These are phyloP conservation scores for Nasonia giraulti DNA, from an alignment of 1,140 invertebrate genomes.

Conservation along the genomic window DNA sequence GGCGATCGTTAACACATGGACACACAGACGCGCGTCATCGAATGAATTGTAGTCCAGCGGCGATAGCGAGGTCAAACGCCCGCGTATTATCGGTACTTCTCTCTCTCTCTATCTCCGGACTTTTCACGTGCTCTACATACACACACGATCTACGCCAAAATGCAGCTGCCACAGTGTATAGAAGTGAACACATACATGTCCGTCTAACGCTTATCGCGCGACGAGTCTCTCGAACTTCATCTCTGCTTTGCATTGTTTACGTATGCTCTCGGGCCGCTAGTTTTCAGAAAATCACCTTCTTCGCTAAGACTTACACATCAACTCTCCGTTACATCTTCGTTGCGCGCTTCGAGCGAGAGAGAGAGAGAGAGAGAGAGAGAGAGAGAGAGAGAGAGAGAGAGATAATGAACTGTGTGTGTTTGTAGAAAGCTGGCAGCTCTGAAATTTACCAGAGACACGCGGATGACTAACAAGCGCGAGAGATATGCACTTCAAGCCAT, in stretches of 20 bases:
- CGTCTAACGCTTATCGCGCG: background rate
- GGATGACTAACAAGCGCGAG: too few relatives aligned
- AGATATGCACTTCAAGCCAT: background rate
- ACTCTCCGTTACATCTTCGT: too few relatives aligned
- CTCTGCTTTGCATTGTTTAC: slow-evolving; percentile 12
- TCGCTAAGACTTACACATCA: background rate
- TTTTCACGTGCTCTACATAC: background rate
- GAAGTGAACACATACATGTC: background rate
- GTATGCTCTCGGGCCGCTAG: background rate
- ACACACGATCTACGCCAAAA: background rate
- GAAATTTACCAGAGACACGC: background rate
- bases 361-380: too few relatives aligned
- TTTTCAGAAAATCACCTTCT: slow-evolving; percentile 21
- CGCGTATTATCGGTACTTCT: slow-evolving; percentile 29
- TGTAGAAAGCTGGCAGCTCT: background rate
- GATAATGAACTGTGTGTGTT: too few relatives aligned
- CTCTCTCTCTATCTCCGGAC: background rate
- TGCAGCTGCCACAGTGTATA: background rate
- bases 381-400: too few relatives aligned
- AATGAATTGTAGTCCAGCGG: slow-evolving; percentile 38
- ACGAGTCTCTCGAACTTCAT: background rate
- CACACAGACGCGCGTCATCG: slow-evolving; percentile 40
- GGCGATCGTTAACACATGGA: slow-evolving; percentile 12
- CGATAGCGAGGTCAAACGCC: slow-evolving; percentile 50
- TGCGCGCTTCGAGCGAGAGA: too few relatives aligned